Evolutionary conservation across 2,797 vertebrate species (phyloP), one percentile per base, ranked within the genome.

Genomic region (Muscicapa striata): DNA sequence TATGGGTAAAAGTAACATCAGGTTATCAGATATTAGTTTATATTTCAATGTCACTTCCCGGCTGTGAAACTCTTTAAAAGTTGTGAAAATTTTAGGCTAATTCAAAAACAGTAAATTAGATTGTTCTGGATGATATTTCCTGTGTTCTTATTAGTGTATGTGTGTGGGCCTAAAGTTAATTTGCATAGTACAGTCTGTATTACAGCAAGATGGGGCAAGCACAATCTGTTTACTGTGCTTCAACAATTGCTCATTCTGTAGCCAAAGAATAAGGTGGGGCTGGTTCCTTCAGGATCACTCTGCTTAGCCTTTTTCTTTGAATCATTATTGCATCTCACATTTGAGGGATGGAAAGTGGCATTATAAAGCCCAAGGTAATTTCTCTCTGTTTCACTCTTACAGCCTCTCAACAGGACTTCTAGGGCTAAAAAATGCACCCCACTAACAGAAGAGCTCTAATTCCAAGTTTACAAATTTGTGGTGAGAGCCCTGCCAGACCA

Each of bases 141-240:
- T 55, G 12, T 87, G 58, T 62, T 91, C 78, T 84, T 86, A 55
- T 38, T 43, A 18, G 20, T 51, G 16, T 29, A 54, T 58, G 74
- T 91, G 92, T 95, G 91, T 93, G 90, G 92, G 90, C 82, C 55
- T 72, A 69, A 83, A 81, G 81, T 15, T 51, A 55, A 96, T 96
- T 96, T 92, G 87, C 94, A 96, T 89, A 81, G 69, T 76, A 88
- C 83, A 80, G 30, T 78, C 86, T 93, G 85, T 92, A 83, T 74
- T 83, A 59, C 45, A 92, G 75, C 95, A 96, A 95, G 94, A 95
- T 76, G 85, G 23, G 69, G 32, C 94, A 96, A 90, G 96, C 24
- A 80, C 43, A 73, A 5, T 66, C 51, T 91, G 88, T 92, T 95
- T 94, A 81, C 84, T 87, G 81, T 88, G n/a, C 5, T 89, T 96